A percentile compares a stretch with the other conserved stretches of the same genome.
Evolutionary conservation across 2,888 invertebrate genomes (phyloP).

Genomic region (Heteromyza rotundicornis): DNA sequence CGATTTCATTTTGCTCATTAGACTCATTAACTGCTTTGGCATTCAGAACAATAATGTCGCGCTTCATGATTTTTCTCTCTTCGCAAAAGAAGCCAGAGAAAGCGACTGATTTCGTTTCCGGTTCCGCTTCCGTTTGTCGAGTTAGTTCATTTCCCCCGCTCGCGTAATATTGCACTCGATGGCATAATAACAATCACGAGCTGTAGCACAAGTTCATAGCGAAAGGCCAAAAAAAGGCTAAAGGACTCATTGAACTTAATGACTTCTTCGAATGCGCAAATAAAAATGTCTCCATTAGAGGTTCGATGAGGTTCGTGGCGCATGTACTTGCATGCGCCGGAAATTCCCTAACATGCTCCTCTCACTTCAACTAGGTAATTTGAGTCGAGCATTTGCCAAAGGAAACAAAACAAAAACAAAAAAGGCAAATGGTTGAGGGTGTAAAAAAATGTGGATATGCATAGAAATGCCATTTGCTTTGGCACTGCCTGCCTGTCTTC

Average conservation of each 20-base stretch:
- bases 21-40: slow-evolving; percentile 48
- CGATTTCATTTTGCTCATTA: slow-evolving; percentile 47
- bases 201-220: no score
- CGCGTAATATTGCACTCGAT: no score
- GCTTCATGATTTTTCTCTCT: no score
- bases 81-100: neutral
- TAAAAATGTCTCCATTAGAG: slow-evolving; percentile 48
- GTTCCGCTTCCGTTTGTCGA: neutral
- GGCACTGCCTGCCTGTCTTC: neutral
- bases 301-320: neutral
- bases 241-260: slow-evolving; percentile 4
- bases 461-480: neutral
- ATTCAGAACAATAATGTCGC: no score
- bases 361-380: neutral
- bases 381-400: neutral
- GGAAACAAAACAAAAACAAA: no score
- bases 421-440: no score
- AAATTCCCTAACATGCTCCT: slow-evolving; percentile 17
- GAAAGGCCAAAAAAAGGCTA: neutral
- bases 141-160: neutral
- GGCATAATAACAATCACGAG: slow-evolving; percentile 4
- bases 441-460: no score
- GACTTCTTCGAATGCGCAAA: slow-evolving; percentile 6
- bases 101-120: neutral
- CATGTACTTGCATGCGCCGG: slow-evolving; percentile 21